phyloP scores from a whole-genome alignment of 2,113 vertebrate genomes.

The Archilochus colubris region DNA sequence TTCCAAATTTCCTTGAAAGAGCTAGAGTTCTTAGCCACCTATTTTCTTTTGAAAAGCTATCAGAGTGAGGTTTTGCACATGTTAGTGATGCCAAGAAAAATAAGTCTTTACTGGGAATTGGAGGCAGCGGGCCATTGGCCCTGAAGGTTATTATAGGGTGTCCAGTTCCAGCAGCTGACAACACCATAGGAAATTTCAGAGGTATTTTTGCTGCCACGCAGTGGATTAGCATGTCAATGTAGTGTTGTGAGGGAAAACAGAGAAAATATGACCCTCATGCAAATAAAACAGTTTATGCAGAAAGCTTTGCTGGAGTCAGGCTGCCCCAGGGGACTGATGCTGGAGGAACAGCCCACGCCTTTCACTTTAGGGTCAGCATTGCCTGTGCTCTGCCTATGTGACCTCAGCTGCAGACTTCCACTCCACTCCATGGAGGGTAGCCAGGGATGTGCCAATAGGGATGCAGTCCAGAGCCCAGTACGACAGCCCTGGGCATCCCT shows the following conservation, averaged over 20 bases:
- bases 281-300: background rate
- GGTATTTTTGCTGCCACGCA: background rate
- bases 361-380: accelerated
- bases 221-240: background rate
- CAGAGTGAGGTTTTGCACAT: background rate
- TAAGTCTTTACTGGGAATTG: background rate
- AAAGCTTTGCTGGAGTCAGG: background rate
- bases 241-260: background rate
- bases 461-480: background rate
- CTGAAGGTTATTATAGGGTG: background rate
- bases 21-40: background rate
- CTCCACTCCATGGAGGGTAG: accelerated
- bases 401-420: accelerated
- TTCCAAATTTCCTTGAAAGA: conserved; percentile 48
- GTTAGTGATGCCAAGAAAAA: conserved; percentile 8
- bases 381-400: background rate
- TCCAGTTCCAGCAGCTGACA: conserved; percentile 31
- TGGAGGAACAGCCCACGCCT: background rate
- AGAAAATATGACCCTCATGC: background rate
- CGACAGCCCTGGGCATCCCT: background rate
- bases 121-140: background rate
- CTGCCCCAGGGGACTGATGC: background rate
- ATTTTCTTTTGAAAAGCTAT: background rate
- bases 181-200: background rate
- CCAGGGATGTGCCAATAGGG: accelerated